phyloP scores from a whole-genome alignment of 2,113 vertebrate species.

The Pluvialis apricaria region DNA sequence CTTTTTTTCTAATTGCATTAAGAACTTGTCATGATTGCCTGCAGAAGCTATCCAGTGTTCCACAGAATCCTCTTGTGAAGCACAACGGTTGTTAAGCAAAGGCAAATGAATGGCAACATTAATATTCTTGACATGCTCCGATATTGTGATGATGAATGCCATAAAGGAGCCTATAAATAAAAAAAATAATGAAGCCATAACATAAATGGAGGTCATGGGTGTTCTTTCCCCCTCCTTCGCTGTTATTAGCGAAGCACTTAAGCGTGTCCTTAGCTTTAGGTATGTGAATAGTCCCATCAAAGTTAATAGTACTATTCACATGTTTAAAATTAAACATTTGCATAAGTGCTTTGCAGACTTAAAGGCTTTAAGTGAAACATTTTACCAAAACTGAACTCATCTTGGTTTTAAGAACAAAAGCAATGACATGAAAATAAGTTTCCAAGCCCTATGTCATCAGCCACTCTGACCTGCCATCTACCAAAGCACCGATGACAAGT shows the following conservation, averaged over 20 bases:
- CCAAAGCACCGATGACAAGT: not conserved
- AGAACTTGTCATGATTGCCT: not conserved
- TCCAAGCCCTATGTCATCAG: not conserved
- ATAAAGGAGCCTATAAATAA: constrained; percentile 44
- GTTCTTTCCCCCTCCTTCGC: constrained; percentile 23
- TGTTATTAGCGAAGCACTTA: constrained; percentile 43
- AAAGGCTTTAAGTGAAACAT: not conserved
- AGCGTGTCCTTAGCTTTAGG: constrained; percentile 34
- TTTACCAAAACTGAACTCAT: constrained; percentile 15
- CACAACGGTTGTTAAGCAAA: constrained; percentile 5
- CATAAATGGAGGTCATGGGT: constrained; percentile 49
- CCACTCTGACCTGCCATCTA: not conserved
- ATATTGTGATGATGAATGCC: constrained; percentile 11
- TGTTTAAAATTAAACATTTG: constrained; percentile 49
- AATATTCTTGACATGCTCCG: constrained; percentile 30
- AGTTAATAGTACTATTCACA: constrained; percentile 29
- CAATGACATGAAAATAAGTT: not conserved
- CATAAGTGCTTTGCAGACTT: constrained; percentile 27
- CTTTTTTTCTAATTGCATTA: not conserved
- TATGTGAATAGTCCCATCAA: not conserved
- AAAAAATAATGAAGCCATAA: constrained; percentile 38
- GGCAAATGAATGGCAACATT: constrained; percentile 35
- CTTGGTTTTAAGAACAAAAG: not conserved
- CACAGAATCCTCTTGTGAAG: not conserved
- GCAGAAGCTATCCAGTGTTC: not conserved